phyloP scores from a whole-genome alignment of 2,797 vertebrate species.

The Hydrolagus colliei region DNA sequence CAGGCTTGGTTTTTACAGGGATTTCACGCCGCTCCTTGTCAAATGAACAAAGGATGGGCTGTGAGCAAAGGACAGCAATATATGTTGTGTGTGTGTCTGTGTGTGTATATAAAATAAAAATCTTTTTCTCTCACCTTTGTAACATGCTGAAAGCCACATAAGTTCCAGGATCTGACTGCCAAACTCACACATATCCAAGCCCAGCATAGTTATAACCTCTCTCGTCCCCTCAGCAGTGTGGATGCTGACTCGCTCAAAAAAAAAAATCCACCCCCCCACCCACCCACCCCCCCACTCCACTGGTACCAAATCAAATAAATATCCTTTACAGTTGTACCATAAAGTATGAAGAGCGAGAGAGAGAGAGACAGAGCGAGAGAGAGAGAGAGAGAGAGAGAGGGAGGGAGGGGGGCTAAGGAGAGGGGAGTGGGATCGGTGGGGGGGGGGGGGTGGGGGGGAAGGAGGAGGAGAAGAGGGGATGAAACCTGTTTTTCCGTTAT shows the following conservation, averaged over 20 bases:
- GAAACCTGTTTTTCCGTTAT: no score
- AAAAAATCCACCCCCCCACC: slow-evolving; percentile 1
- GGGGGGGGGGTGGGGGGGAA: no score
- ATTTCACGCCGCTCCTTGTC: background rate
- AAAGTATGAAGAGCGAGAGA: slow-evolving; percentile 23
- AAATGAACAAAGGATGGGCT: slow-evolving; percentile 26
- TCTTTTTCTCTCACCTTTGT: slow-evolving; percentile 71
- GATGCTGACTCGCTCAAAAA: slow-evolving; percentile 42
- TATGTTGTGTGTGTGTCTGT: background rate
- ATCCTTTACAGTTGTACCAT: slow-evolving; percentile 20
- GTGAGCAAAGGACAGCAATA: slow-evolving; percentile 13
- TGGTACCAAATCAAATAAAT: background rate
- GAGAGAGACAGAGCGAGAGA: no score
- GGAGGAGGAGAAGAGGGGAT: no score
- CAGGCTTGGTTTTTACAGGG: slow-evolving; percentile 12
- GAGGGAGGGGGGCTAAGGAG: no score
- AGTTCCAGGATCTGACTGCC: slow-evolving; percentile 77
- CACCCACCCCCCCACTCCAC: no score
- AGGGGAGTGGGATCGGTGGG: no score
- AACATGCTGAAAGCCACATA: slow-evolving; percentile 82
- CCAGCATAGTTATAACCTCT: slow-evolving; percentile 68
- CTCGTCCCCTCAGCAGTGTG: slow-evolving; percentile 38
- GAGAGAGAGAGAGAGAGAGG: no score
- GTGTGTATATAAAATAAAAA: background rate
- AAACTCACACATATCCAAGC: slow-evolving; percentile 82